These are phyloP conservation scores for Moxostoma hubbsi DNA, from an alignment of 2,797 vertebrate species.

Conservation along the genomic window DNA sequence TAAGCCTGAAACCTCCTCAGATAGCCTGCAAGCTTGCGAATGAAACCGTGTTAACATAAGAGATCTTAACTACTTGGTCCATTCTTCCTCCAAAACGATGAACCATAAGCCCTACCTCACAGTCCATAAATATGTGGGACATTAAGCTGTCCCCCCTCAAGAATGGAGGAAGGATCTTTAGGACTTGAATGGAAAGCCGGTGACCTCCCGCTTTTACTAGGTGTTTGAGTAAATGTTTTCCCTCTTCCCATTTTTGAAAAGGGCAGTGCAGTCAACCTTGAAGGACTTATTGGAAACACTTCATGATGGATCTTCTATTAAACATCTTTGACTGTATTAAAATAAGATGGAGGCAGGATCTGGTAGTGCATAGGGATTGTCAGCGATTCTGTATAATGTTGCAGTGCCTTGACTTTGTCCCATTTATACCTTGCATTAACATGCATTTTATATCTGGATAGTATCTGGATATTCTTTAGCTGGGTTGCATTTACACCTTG, in stretches of 20 bases:
- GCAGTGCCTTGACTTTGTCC: neutral
- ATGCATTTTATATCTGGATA: constrained; percentile 64
- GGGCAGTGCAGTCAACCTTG: constrained; percentile 42
- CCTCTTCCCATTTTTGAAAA: constrained; percentile 34
- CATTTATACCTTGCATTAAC: constrained; percentile 43
- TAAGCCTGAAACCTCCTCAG: constrained; percentile 27
- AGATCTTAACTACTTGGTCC: constrained; percentile 34
- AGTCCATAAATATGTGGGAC: constrained; percentile 51
- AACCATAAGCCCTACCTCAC: constrained; percentile 45
- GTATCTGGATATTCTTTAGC: too few species aligned
- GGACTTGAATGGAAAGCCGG: constrained; percentile 48
- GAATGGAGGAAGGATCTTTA: constrained; percentile 46
- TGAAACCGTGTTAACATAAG: neutral
- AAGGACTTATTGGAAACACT: constrained; percentile 50
- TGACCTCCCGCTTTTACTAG: constrained; percentile 49
- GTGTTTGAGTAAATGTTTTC: constrained; percentile 27
- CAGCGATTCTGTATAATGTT: too few species aligned
- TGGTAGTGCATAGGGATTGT: constrained; percentile 20
- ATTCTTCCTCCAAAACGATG: constrained; percentile 46
- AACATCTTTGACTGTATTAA: constrained; percentile 14
- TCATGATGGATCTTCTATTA: constrained; percentile 50
- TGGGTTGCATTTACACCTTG: too few species aligned
- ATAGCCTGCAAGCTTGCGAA: constrained; percentile 25
- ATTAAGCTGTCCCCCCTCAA: constrained; percentile 44
- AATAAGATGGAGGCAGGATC: constrained; percentile 19